Conservation (phyloP, 2,113 vertebrate genomes). For the Peucedramus taeniatus region DNA sequence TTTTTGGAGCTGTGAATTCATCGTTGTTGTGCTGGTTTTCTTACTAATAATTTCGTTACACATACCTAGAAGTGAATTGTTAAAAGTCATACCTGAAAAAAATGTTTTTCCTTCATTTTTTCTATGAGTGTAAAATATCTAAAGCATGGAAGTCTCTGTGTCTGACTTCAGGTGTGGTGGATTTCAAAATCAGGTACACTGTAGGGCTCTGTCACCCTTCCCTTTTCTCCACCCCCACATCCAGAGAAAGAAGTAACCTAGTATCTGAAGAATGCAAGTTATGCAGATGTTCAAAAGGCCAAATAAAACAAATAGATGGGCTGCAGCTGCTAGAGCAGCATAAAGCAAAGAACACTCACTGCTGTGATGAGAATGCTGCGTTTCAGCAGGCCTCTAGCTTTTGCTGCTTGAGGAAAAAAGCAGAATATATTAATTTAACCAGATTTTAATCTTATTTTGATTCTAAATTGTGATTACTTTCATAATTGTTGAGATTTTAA, state of each 20-base stretch:
- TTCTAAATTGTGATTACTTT: not conserved
- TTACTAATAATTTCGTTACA: not conserved
- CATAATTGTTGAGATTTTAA: not conserved
- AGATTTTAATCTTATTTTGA: not conserved
- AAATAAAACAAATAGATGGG: conserved; percentile 66
- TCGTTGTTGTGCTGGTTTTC: not conserved
- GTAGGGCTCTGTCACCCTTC: not conserved
- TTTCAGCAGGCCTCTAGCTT: not conserved
- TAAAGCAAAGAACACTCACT: not conserved
- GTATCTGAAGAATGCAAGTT: conserved; percentile 64
- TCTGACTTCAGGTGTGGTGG: not conserved
- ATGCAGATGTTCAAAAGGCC: conserved; percentile 68
- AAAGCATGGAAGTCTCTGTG: not conserved
- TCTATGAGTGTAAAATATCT: not conserved
- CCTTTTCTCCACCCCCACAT: conserved; percentile 30
- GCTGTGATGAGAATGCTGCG: not conserved
- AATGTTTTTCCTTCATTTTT: accelerated
- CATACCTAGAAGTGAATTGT: not conserved
- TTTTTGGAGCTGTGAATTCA: not conserved
- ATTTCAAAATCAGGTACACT: conserved; percentile 26
- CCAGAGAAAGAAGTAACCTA: conserved; percentile 51
- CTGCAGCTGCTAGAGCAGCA: conserved; percentile 46
- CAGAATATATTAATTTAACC: not conserved
- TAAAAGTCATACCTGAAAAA: not conserved
- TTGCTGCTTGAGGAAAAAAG: not conserved